Conservation (phyloP, 2,113 vertebrate genomes). For the Ameiurus melas region DNA sequence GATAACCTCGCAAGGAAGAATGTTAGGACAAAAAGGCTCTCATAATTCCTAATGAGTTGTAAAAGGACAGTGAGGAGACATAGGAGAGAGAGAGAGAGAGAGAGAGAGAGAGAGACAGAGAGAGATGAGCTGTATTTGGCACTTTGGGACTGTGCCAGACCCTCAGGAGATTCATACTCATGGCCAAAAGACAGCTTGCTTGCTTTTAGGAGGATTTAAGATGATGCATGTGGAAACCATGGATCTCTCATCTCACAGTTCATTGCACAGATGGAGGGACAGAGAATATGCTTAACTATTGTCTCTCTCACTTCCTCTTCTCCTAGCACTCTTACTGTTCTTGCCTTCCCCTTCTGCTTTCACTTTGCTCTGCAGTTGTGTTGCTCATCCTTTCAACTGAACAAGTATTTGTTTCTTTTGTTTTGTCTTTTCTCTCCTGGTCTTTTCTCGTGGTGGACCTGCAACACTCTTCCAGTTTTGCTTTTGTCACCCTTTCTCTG, state of each 20-base stretch:
- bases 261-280: slow-evolving; percentile 36
- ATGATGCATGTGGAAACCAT: slow-evolving; percentile 48
- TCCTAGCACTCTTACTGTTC: slow-evolving; percentile 6
- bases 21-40: slow-evolving; percentile 47
- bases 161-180: slow-evolving; percentile 46
- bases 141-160: slow-evolving; percentile 30
- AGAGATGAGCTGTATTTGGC: slow-evolving; percentile 36
- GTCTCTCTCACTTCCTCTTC: slow-evolving; percentile 47
- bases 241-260: slow-evolving; percentile 36
- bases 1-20: slow-evolving; percentile 12
- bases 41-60: slow-evolving; percentile 54
- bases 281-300: slow-evolving; percentile 34
- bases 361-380: neutral
- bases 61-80: slow-evolving; percentile 1
- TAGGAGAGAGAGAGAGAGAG: slow-evolving; percentile 14
- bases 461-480: neutral
- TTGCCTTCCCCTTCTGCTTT: slow-evolving; percentile 31
- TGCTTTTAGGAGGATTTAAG: slow-evolving; percentile 45
- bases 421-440: neutral
- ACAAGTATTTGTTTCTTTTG: neutral
- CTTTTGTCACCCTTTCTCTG: neutral
- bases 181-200: slow-evolving; percentile 31
- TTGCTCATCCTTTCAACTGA: neutral
- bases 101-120: slow-evolving; percentile 46
- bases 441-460: neutral